Conservation (phyloP, 2,113 vertebrate species). For the Misgurnus anguillicaudatus region DNA sequence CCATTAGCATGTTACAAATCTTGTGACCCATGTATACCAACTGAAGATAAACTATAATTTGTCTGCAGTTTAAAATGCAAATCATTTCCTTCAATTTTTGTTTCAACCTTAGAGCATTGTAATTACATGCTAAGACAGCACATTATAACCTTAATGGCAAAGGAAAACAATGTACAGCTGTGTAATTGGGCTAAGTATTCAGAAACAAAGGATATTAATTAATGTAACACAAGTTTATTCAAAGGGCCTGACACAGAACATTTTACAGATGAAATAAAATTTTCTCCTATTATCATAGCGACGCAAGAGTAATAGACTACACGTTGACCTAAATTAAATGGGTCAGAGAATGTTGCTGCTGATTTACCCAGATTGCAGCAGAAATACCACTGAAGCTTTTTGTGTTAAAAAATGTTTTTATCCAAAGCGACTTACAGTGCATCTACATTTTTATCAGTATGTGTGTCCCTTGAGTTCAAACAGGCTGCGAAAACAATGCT, state of each 20-base stretch:
- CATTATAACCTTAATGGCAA: constrained; percentile 25
- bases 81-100: constrained; percentile 19
- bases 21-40: constrained; percentile 34
- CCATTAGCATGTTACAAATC: constrained; percentile 37
- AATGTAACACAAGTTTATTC: constrained; percentile 1
- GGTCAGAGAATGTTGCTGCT: not conserved
- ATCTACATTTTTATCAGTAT: too few relatives aligned
- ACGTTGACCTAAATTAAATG: not conserved
- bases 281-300: constrained; percentile 15
- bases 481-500: too few relatives aligned
- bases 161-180: constrained; percentile 28
- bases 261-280: not conserved
- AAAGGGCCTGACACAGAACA: constrained; percentile 14
- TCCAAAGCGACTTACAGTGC: too few relatives aligned
- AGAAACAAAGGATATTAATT: constrained; percentile 30
- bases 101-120: constrained; percentile 31
- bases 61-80: constrained; percentile 40
- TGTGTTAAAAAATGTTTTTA: too few relatives aligned
- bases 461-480: too few relatives aligned
- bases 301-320: not conserved
- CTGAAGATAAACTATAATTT: constrained; percentile 44
- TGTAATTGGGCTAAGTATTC: not conserved
- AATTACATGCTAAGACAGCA: constrained; percentile 30
- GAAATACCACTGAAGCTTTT: not conserved
- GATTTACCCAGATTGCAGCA: not conserved